Evolutionary conservation across 2,113 vertebrate genomes (phyloP).

Genomic region (Seriola aureovittata): DNA sequence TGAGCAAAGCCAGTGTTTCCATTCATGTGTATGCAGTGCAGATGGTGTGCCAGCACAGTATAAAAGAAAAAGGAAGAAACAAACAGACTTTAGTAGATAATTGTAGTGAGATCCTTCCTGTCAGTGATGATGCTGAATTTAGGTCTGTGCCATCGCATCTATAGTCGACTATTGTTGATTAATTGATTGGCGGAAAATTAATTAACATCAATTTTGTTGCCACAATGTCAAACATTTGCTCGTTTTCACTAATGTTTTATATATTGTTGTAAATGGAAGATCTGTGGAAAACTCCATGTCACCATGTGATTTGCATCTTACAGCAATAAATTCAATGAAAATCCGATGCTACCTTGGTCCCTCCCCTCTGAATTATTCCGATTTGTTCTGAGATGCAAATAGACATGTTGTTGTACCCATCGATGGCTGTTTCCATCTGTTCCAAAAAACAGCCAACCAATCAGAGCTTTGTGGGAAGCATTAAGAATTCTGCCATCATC

Average conservation of each 20-base stretch:
- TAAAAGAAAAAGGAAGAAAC: background rate
- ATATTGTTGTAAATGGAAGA: background rate
- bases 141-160: background rate
- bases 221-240: background rate
- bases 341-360: too few relatives aligned
- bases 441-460: background rate
- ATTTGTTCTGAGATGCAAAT: too few relatives aligned
- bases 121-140: background rate
- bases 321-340: background rate
- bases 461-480: background rate
- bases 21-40: background rate
- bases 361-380: too few relatives aligned
- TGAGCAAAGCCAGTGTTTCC: constrained; percentile 18
- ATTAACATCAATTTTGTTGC: background rate
- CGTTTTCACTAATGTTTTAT: background rate
- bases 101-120: background rate
- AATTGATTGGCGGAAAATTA: background rate
- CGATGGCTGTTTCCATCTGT: too few relatives aligned
- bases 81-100: background rate
- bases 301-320: background rate
- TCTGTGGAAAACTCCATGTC: background rate
- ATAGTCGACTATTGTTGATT: background rate
- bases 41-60: background rate
- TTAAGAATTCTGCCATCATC: background rate
- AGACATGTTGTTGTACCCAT: too few relatives aligned